Evolutionary conservation across 2,797 vertebrate genomes (phyloP), one percentile per base, ranked within the genome.

Genomic region (Natrix natrix): DNA sequence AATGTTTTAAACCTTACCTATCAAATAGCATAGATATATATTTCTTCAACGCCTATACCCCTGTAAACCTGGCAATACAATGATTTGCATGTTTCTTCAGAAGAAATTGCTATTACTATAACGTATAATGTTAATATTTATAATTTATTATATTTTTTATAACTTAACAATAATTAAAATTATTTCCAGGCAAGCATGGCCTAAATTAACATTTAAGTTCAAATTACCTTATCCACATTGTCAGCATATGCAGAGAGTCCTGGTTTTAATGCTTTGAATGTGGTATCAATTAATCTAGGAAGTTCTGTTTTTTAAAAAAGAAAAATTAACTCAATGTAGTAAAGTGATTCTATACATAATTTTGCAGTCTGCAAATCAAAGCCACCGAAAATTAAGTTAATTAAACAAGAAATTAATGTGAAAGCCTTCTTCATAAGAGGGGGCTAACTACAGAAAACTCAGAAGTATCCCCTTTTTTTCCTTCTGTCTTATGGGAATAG

Each of bases 231-330:
- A 78, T 98, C 97, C 0, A 99, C 98, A 2, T 99, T 98, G 83
- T 99, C 99, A 0, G 98, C 98, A 28, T 99, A 99, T 0, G 98
- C 98, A 28, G 99, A 99, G 5, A 99, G 98, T 43, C 99, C 99
- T 1, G 99, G 99, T 94, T 98, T 98, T 96, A 99, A 98, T 56
- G 98, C 98, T 96, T 95, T 98, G 97, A 99, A 99, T 0, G 98
- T 99, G 96, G 99, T 99, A 0, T 98, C 98, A 89, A 97, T 97
- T 96, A 99, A 97, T 93, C 95, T 98, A 20, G 98, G 99, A 96
- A 97, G 97, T 92, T 97, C 99, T 99, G 92, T 93, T 48, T 74
- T 83, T 48, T 88, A 89, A 95, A 97, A 95, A 97, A 66, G 26
- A 95, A 74, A 7, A 89, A 94, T 94, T 88, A 94, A 57, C 28